Conservation (phyloP, 2,888 invertebrate genomes). For the Cepaea hortensis region DNA sequence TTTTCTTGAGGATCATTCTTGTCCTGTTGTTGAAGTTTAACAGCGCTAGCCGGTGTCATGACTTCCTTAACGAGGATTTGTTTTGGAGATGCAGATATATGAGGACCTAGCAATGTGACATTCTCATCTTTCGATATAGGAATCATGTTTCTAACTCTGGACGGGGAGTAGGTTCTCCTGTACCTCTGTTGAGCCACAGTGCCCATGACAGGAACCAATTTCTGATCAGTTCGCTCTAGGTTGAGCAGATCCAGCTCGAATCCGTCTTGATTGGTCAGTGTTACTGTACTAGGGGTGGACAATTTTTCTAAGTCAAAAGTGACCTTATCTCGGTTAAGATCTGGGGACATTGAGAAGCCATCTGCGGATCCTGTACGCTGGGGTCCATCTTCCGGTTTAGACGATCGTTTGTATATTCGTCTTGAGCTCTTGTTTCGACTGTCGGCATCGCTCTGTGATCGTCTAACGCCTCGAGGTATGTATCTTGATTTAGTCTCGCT, state of each 20-base stretch:
- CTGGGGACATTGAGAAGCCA: neutral
- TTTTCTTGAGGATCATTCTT: neutral
- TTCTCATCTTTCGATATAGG: neutral
- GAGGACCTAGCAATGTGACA: neutral
- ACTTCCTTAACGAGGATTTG: neutral
- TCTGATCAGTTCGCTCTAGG: conserved; percentile 40
- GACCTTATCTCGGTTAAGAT: conserved; percentile 1
- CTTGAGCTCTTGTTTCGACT: neutral
- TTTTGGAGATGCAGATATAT: neutral
- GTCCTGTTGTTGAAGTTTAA: neutral
- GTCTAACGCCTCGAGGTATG: conserved; percentile 30
- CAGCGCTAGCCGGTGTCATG: neutral
- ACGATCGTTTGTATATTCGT: neutral
- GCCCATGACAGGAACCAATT: conserved; percentile 52
- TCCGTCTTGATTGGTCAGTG: conserved; percentile 6
- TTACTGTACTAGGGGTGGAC: conserved; percentile 21
- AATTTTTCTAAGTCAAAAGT: conserved; percentile 27
- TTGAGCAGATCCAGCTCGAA: neutral
- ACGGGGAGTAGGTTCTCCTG: conserved; percentile 53
- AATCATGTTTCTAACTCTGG: neutral
- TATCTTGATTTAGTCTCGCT: neutral
- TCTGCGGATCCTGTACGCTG: neutral
- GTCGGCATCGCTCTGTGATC: conserved; percentile 34
- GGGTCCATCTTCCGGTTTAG: neutral
- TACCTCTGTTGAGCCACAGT: conserved; percentile 53